phyloP scores from a whole-genome alignment of 2,113 vertebrate species.

The Pampusana beccarii region DNA sequence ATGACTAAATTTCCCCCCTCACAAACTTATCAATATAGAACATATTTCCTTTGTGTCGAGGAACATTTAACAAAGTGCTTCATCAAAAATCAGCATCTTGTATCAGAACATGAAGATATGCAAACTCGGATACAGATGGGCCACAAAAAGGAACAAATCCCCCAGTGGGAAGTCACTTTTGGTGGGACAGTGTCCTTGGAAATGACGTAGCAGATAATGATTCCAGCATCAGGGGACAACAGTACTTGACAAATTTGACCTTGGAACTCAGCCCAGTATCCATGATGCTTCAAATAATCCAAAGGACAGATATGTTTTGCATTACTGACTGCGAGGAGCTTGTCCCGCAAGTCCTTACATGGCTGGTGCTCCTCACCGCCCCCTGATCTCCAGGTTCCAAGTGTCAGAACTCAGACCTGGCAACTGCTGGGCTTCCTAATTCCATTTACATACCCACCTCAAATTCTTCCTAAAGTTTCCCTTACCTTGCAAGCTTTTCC shows the following conservation, averaged over 20 bases:
- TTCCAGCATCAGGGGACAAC: background rate
- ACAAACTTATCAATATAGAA: background rate
- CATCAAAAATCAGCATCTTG: background rate
- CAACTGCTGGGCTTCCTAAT: background rate
- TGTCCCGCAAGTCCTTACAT: background rate
- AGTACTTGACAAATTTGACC: slow-evolving; percentile 15
- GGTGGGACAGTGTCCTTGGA: background rate
- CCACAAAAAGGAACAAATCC: background rate
- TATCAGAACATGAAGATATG: background rate
- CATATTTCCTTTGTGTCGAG: background rate
- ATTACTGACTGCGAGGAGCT: background rate
- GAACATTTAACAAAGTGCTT: background rate
- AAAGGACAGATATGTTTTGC: background rate
- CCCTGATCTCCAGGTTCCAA: background rate
- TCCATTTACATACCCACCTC: slow-evolving; percentile 4
- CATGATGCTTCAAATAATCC: slow-evolving; percentile 5
- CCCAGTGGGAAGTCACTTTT: background rate
- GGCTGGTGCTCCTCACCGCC: background rate
- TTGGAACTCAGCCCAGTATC: slow-evolving; percentile 7
- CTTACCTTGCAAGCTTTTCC: background rate
- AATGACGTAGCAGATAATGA: background rate
- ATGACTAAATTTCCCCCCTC: background rate
- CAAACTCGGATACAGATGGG: background rate
- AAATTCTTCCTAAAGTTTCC: background rate
- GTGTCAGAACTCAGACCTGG: background rate